A percentile compares a stretch with the other conserved stretches of the same genome.
phyloP scores from a whole-genome alignment of 2,113 vertebrate species.

The Paraplagusia blochii region DNA sequence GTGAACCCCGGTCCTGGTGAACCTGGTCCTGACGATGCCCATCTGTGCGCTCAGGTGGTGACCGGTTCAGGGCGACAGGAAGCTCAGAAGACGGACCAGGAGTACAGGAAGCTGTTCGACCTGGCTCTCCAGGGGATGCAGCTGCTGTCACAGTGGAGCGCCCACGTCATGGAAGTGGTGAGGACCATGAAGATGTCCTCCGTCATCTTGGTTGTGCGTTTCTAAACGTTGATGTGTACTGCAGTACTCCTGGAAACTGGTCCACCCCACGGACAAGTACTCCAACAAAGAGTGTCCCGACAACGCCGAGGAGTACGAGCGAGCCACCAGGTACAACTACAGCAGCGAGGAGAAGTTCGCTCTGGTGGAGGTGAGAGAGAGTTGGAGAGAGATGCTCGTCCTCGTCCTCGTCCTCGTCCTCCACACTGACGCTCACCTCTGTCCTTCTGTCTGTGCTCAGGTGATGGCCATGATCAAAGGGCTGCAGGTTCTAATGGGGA shows the following conservation, averaged over 20 bases:
- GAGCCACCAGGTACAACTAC: slow-evolving; percentile 97
- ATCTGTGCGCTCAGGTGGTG: slow-evolving; percentile 80
- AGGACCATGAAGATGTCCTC: slow-evolving; percentile 28
- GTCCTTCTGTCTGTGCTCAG: slow-evolving; percentile 25
- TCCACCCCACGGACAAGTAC: slow-evolving; percentile 98
- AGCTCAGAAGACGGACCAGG: slow-evolving; percentile 88
- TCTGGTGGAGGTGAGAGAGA: slow-evolving; percentile 88
- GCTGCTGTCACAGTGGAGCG: slow-evolving; percentile 97
- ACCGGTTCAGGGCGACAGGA: slow-evolving; percentile 96
- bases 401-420: no score
- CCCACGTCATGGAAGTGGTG: slow-evolving; percentile 99
- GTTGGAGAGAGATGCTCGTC: no score
- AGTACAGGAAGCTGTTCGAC: slow-evolving; percentile 95
- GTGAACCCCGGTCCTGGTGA: no score
- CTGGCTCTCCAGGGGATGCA: slow-evolving; percentile 94
- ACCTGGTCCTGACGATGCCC: no score
- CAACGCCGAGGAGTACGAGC: slow-evolving; percentile 94
- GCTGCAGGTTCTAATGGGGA: slow-evolving; percentile 92
- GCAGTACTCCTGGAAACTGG: slow-evolving; percentile 98
- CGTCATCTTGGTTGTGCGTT: no score
- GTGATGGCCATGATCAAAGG: slow-evolving; percentile 96
- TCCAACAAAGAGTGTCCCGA: slow-evolving; percentile 98
- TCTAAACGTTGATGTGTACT: neutral
- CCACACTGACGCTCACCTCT: neutral
- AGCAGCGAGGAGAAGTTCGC: slow-evolving; percentile 98